Evolutionary conservation across 2,797 vertebrate species (phyloP).

Genomic region (Amblyraja radiata): DNA sequence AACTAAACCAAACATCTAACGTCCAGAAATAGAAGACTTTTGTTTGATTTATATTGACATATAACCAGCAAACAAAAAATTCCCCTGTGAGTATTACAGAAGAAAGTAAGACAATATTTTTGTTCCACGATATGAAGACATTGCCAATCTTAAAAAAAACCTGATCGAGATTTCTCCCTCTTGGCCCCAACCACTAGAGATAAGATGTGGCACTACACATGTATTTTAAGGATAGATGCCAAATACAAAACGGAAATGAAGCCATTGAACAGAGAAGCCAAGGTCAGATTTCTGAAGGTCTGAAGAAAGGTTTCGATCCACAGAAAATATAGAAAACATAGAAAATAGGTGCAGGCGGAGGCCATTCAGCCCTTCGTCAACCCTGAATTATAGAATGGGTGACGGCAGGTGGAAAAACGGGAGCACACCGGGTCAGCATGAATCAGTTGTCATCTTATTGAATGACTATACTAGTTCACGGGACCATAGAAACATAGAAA

Average conservation of each 20-base stretch:
- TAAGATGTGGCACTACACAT: conserved; percentile 3
- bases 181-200: conserved; percentile 29
- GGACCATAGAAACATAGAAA: too few species aligned
- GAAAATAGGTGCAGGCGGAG: too few species aligned
- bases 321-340: too few species aligned
- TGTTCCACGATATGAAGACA: conserved; percentile 23
- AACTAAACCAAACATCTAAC: not conserved
- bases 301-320: too few species aligned
- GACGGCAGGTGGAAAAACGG: too few species aligned
- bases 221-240: conserved; percentile 7
- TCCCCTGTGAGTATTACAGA: conserved; percentile 28
- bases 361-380: too few species aligned
- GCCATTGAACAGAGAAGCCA: not conserved
- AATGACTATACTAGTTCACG: too few species aligned
- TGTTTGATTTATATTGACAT: conserved; percentile 29
- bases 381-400: too few species aligned
- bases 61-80: conserved; percentile 35
- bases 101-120: conserved; percentile 34
- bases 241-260: conserved; percentile 5
- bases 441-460: too few species aligned
- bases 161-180: not conserved
- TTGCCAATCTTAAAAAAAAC: conserved; percentile 36
- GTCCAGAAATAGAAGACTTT: not conserved
- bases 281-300: not conserved
- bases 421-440: too few species aligned